Percentiles rank a stretch among this genome's conserved stretches.
phyloP scores from a whole-genome alignment of 2,888 invertebrate species.

The Chalcosyrphus nemorum region DNA sequence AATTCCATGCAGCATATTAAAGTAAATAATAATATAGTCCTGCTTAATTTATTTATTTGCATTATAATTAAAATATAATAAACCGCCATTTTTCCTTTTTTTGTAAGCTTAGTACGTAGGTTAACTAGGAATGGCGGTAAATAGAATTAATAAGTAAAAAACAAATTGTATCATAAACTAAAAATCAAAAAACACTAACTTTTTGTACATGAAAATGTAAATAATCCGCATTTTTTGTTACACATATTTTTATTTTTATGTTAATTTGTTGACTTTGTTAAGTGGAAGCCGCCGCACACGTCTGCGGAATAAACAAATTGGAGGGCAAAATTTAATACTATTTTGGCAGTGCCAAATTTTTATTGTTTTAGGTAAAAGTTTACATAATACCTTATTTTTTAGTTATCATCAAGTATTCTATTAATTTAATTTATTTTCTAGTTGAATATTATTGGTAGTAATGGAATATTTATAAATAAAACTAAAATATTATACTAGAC shows the following conservation, averaged over 20 bases:
- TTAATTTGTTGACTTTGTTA: conserved; percentile 33
- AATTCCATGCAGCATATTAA: conserved; percentile 57
- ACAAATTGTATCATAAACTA: conserved; percentile 53
- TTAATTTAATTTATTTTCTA: conserved; percentile 65
- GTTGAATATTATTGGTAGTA: conserved; percentile 61
- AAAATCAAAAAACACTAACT: conserved; percentile 1
- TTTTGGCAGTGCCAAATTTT: conserved; percentile 61
- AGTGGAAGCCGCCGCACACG: conserved; percentile 54
- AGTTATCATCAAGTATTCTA: conserved; percentile 12
- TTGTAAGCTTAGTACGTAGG: conserved; percentile 13
- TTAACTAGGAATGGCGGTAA: conserved; percentile 35
- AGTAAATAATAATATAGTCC: neutral
- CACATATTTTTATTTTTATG: conserved; percentile 24
- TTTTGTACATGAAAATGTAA: conserved; percentile 61
- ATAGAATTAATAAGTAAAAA: conserved; percentile 6
- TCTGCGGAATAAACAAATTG: neutral
- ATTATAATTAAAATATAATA: conserved; percentile 4
- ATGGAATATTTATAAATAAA: conserved; percentile 62
- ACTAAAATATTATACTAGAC: conserved; percentile 27
- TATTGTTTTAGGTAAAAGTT: neutral
- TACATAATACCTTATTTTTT: neutral
- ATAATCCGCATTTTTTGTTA: conserved; percentile 45
- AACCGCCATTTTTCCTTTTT: conserved; percentile 34
- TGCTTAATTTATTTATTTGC: conserved; percentile 58
- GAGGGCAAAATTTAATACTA: neutral